Evolutionary conservation across 2,113 vertebrate genomes (phyloP).

Genomic region (Dasypus novemcinctus): DNA sequence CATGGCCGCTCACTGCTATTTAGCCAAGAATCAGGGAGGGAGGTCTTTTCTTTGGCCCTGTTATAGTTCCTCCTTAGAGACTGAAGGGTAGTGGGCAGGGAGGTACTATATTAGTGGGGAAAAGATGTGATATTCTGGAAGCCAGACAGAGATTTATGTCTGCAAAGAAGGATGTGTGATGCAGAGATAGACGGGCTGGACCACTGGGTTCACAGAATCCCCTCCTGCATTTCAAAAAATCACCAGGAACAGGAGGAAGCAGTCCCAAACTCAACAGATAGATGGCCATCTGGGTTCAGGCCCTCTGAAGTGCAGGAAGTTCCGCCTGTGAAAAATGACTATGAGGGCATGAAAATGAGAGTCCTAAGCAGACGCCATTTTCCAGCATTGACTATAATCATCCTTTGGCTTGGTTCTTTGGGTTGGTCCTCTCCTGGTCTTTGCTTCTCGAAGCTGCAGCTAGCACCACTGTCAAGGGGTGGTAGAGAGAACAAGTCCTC

Average conservation of each 20-base stretch:
- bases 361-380: not conserved
- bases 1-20: not conserved
- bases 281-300: not conserved
- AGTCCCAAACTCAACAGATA: not conserved
- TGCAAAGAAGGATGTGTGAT: not conserved
- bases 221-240: not conserved
- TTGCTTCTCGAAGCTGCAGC: not conserved
- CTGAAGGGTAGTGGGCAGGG: not conserved
- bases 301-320: not conserved
- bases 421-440: not conserved
- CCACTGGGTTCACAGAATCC: not conserved
- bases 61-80: not conserved
- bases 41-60: not conserved
- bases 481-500: not conserved
- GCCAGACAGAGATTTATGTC: not conserved
- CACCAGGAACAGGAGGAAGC: not conserved
- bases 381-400: constrained; percentile 5
- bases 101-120: not conserved
- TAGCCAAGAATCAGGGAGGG: not conserved
- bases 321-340: constrained; percentile 21
- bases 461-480: not conserved
- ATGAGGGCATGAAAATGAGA: not conserved
- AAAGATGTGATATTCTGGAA: not conserved
- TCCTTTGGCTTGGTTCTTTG: not conserved
- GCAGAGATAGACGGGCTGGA: not conserved